Evolutionary conservation across 2,113 vertebrate species (phyloP).

Genomic region (Anarhynchus alexandrinus): DNA sequence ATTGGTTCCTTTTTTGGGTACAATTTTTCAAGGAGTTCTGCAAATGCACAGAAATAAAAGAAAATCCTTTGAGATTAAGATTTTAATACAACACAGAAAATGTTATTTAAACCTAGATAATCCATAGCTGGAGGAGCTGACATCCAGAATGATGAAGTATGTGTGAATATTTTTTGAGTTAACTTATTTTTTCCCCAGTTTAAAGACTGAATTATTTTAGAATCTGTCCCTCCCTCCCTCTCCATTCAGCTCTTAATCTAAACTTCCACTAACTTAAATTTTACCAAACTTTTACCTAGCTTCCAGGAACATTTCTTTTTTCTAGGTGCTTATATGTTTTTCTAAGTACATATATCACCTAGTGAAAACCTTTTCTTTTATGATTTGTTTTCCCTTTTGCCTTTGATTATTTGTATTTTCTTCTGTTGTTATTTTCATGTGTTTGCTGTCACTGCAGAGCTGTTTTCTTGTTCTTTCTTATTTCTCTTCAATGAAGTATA

Average conservation of each 20-base stretch:
- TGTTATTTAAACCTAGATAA: neutral
- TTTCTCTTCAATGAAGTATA: neutral
- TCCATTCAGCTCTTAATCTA: neutral
- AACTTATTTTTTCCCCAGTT: neutral
- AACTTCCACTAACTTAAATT: neutral
- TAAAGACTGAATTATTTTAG: neutral
- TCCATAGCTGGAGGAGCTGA: neutral
- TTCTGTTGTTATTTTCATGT: neutral
- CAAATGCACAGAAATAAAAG: neutral
- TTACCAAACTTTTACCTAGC: neutral
- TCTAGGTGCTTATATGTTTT: neutral
- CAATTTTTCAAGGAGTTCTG: neutral
- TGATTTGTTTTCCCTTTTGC: neutral
- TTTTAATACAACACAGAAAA: neutral
- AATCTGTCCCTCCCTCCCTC: neutral
- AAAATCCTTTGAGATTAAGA: neutral
- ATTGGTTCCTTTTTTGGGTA: fast-evolving
- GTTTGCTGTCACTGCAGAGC: neutral
- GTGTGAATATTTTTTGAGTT: neutral
- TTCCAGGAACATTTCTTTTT: neutral
- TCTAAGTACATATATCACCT: neutral
- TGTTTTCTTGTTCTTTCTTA: neutral
- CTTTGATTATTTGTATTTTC: neutral
- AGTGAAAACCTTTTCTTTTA: neutral
- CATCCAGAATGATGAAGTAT: neutral